These are phyloP conservation scores for Crocallis elinguaria DNA, from an alignment of 2,888 invertebrate species.

Conservation along the genomic window DNA sequence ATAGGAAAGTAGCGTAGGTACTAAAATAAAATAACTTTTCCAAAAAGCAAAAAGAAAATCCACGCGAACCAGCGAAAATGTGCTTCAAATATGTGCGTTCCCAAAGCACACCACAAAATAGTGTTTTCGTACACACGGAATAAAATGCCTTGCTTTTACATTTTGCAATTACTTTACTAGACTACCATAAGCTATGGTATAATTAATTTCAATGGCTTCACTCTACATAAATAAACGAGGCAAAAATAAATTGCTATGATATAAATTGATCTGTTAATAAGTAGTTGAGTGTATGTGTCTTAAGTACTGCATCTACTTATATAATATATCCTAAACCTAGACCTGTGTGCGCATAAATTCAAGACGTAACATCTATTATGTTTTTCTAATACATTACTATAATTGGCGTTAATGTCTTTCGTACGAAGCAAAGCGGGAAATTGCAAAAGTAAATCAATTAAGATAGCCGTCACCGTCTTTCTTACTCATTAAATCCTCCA, in stretches of 20 bases:
- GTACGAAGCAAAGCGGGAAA: slow-evolving; percentile 24
- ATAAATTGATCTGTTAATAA: not conserved
- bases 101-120: slow-evolving; percentile 41
- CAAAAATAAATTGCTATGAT: too few species aligned
- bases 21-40: slow-evolving; percentile 36
- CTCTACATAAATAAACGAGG: too few species aligned
- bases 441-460: slow-evolving; percentile 30
- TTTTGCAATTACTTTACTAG: not conserved
- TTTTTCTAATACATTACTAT: slow-evolving; percentile 32
- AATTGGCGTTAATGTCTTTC: slow-evolving; percentile 24
- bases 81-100: slow-evolving; percentile 45
- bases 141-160: slow-evolving; percentile 6
- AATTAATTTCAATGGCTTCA: too few species aligned
- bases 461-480: slow-evolving; percentile 25
- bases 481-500: slow-evolving; percentile 17
- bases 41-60: slow-evolving; percentile 32
- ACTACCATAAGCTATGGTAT: too few species aligned
- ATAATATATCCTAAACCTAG: not conserved
- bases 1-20: slow-evolving; percentile 6
- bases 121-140: slow-evolving; percentile 35
- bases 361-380: slow-evolving; percentile 19
- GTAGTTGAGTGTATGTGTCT: not conserved
- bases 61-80: slow-evolving; percentile 32
- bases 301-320: too few species aligned
- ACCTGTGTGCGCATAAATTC: not conserved